Base-by-base conservation (phyloP, 2,797 vertebrate species). In the Microctenopoma lineatum region DNA sequence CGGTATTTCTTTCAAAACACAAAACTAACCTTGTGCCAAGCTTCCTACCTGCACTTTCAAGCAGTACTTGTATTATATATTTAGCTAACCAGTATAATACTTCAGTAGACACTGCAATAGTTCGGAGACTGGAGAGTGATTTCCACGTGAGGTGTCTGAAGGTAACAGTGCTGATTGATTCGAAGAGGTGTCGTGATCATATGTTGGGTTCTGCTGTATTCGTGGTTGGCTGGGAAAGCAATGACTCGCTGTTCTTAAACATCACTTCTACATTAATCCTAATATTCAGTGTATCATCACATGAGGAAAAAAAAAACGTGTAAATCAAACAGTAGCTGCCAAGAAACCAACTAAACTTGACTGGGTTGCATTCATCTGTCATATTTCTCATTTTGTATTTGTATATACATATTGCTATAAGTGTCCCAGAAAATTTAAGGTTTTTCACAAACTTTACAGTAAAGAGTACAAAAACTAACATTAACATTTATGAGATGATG, bases 21-120 rank as follows among this genome's bases (percentile, higher is more conserved):
- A 91, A 89, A 90, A 90, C 83, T 87, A 92, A 93, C 90, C 87
- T 91, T 93, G 92, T 94, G 92, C 93, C 92, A 94, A 94, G 90
- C 91, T 92, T 92, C 89, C 84, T 89, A 86, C 86, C 90, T 92
- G 92, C 91, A 93, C 90, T 92, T 92, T 93, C 65, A 86, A 87
- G 90, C 91, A 92, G 93, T 92, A 88, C 85, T 65, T 93, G 90
- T 92, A 92, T 85, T 83, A 91, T 92, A 92, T 87, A 83, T 89
- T 90, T 88, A 93, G 91, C 84, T 88, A 90, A 90, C 77, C 87
- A 91, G 89, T 92, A 90, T 87, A 90, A 90, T 89, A 92, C 87
- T 92, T 89, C 84, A 89, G 91, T 91, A 88, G 89, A 91, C 67
- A 82, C 90, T 88, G 88, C 89, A 87, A 78, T 91, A 88, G 84